Evolutionary conservation across 2,888 invertebrate species (phyloP), one percentile per base, ranked within the genome.

Genomic region (Amaurobius ferox): DNA sequence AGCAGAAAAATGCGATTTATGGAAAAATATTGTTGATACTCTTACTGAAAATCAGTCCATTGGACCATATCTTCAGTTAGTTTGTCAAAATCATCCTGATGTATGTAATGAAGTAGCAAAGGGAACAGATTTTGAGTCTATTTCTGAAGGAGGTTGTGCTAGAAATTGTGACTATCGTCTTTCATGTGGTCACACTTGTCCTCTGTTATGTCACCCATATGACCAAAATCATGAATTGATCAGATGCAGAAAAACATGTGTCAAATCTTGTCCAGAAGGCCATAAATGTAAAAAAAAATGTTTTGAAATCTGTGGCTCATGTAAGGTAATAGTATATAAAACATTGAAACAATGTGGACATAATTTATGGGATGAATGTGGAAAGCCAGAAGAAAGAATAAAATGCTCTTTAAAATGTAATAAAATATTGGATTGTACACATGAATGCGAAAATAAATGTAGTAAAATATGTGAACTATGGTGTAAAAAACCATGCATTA

Each of bases 181-280:
- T 19, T 30, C 81, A 3, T 92, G 92, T 89, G 91, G 91, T 0
- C 92, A 92, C 88, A 72, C 73, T 0, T 92, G 92, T 88, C 78
- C 79, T 2, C 80, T 87, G 48, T 70, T 87, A 19, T 91, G 88
- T 44, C 88, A 88, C 67, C 71, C 79, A 7, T 70, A 86, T 66
- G 80, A 88, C 44, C 11, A 30, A 13, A 28, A 64, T 61, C 85
- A 87, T 67, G 55, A 73, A 55, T 28, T 39, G 13, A 32, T 74
- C 11, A 29, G 48, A 19, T 88, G 88, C 23, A 7, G 16, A 5
- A 80, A 88, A 77, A 30, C 66, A 13, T 87, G 87, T 11, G 19
- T 13, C 13, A 86, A 62, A 62, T 35, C 2, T 0, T 78, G 80
- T 3, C 1, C 35, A 30, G 28, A 78, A 35, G 76, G 71, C 0